phyloP scores from a whole-genome alignment of 1,140 invertebrate genomes.

The Cylas formicarius region DNA sequence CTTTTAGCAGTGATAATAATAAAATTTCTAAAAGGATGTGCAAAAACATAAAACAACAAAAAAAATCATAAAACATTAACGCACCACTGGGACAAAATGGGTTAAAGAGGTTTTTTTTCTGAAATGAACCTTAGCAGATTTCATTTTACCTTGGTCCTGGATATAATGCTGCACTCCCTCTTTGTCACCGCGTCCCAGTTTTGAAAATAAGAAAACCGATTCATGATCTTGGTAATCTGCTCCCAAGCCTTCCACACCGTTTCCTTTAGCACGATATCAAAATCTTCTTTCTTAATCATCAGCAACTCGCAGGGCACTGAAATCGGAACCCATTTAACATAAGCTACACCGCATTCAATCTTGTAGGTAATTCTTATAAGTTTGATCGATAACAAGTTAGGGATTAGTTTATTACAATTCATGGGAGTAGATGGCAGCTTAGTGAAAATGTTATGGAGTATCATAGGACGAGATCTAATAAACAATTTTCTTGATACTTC shows the following conservation, averaged over 20 bases:
- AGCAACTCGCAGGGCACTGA: conserved; percentile 30
- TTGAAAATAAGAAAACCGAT: conserved; percentile 51
- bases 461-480: no score
- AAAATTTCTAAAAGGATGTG: no score
- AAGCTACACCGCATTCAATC: not conserved
- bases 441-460: no score
- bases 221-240: conserved; percentile 49
- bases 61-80: no score
- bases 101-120: no score
- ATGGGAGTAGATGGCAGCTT: no score
- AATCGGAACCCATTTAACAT: not conserved
- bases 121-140: not conserved
- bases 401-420: no score
- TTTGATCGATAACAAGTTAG: conserved; percentile 2
- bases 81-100: no score
- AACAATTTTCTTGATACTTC: no score
- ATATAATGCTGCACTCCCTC: conserved; percentile 54
- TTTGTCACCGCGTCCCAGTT: conserved; percentile 49
- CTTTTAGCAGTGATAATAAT: no score
- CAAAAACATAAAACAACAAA: no score
- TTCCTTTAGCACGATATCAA: conserved; percentile 50
- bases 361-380: not conserved
- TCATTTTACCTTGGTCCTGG: conserved; percentile 46
- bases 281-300: conserved; percentile 41
- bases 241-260: conserved; percentile 54